Percentiles rank a stretch among this genome's conserved stretches.
Evolutionary conservation across 2,797 vertebrate genomes (phyloP).

Genomic region (Cynodonichthys magdalenae): DNA sequence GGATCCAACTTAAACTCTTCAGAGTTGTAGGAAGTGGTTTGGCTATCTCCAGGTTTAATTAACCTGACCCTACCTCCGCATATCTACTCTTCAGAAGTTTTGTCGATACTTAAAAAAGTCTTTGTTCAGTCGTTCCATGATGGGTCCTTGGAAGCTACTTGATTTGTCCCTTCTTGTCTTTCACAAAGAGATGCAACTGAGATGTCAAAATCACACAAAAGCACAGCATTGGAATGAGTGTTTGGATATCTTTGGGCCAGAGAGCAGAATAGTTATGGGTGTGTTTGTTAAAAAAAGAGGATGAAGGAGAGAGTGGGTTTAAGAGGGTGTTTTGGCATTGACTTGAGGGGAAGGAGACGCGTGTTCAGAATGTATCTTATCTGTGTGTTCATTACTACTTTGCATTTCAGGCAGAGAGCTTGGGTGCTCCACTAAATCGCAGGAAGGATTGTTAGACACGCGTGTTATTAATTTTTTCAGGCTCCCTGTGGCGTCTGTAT

Average conservation of each 20-base stretch:
- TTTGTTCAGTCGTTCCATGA: slow-evolving; percentile 34
- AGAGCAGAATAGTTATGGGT: slow-evolving; percentile 24
- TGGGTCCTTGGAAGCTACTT: slow-evolving; percentile 25
- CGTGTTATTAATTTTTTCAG: slow-evolving; percentile 86
- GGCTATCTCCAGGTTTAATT: background rate
- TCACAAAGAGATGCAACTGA: slow-evolving; percentile 22
- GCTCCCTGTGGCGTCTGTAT: slow-evolving; percentile 83
- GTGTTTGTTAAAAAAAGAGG: slow-evolving; percentile 47
- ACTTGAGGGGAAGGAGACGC: slow-evolving; percentile 60
- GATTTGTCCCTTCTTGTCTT: slow-evolving; percentile 34
- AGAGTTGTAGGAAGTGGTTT: background rate
- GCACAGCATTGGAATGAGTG: slow-evolving; percentile 4
- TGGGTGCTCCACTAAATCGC: slow-evolving; percentile 82
- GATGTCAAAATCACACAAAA: slow-evolving; percentile 21
- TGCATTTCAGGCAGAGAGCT: slow-evolving; percentile 83
- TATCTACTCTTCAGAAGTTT: slow-evolving; percentile 39
- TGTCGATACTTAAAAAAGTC: slow-evolving; percentile 29
- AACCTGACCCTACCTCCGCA: slow-evolving; percentile 35
- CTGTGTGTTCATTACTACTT: slow-evolving; percentile 81
- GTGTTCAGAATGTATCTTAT: slow-evolving; percentile 81
- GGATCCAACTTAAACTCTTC: slow-evolving; percentile 12
- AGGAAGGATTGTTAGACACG: slow-evolving; percentile 88
- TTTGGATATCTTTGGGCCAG: slow-evolving; percentile 54
- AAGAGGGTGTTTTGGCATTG: slow-evolving; percentile 58
- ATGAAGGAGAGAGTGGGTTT: slow-evolving; percentile 45